These are phyloP conservation scores for Heliconius hermathena DNA, from an alignment of 1,140 invertebrate species.

Conservation along the genomic window DNA sequence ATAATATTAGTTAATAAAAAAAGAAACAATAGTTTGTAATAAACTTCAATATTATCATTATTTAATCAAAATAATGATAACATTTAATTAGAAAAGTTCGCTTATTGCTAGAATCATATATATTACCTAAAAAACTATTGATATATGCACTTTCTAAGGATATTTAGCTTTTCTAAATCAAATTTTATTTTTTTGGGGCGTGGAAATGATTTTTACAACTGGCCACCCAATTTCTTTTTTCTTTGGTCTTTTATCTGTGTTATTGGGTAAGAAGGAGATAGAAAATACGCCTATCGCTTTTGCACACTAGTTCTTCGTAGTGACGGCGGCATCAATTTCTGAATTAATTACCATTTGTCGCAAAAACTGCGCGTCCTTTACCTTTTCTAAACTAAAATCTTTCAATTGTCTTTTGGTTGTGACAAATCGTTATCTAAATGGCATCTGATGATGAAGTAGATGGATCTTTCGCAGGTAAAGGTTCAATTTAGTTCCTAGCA, in stretches of 20 bases:
- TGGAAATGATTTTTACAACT: not conserved
- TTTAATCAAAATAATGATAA: too few relatives aligned
- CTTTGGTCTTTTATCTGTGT: conserved; percentile 23
- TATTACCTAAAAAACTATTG: too few relatives aligned
- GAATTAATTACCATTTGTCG: conserved; percentile 82
- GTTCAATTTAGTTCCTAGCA: conserved; percentile 73
- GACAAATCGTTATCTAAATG: conserved; percentile 82
- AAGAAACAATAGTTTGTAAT: too few relatives aligned
- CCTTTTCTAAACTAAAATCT: conserved; percentile 72
- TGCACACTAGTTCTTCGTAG: conserved; percentile 70
- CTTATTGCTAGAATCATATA: too few relatives aligned
- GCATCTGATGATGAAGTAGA: conserved; percentile 90
- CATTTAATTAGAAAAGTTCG: too few relatives aligned
- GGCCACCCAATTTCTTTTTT: conserved; percentile 18
- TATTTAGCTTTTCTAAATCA: not conserved
- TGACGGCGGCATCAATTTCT: conserved; percentile 82
- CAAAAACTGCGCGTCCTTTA: conserved; percentile 81
- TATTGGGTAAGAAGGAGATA: conserved; percentile 57
- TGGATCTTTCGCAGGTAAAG: conserved; percentile 89
- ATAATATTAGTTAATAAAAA: too few relatives aligned
- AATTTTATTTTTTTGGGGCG: not conserved
- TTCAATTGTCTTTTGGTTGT: conserved; percentile 63
- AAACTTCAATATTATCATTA: too few relatives aligned
- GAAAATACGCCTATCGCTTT: conserved; percentile 53
- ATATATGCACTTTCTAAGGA: too few relatives aligned